Base-by-base conservation (phyloP, 2,888 invertebrate species). In the Ennomos fuscantarius region DNA sequence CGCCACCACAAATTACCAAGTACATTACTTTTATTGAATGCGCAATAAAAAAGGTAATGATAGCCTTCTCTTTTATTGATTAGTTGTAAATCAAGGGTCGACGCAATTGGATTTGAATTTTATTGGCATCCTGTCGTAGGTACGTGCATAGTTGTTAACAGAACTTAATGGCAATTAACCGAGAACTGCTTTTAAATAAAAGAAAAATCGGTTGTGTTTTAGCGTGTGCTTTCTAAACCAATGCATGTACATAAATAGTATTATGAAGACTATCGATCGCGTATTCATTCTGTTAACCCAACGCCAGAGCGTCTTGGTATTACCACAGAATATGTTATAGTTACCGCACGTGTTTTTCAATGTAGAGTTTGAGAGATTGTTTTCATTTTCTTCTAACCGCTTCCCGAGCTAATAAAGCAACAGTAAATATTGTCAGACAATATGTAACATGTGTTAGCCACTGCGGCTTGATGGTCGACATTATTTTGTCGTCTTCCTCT, bases 351-450 rank as follows among this genome's bases (percentile, higher is more conserved):
- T 57, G 51, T 35, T 37, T 55, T 52, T 68, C 69, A 80, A 82
- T 82, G 78, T 78, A 76, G 76, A 78, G 73, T 72, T 79, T 68
- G 24, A n/a, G n/a, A 70, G 69, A 78, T 80, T 81, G 82, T 81
- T 87, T 82, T 81, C 72, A 86, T 82, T 84, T 84, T 82, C 79
- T 82, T 74, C 74, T 76, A 76, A 79, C 73, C 80, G 78, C 76
- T 78, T 78, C 79, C 74, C 78, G 73, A 78, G 79, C 81, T 87
- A 88, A 88, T 88, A 88, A 89, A 88, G 84, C 83, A 81, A 82
- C 85, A 80, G 82, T 89, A 85, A 87, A 90, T 89, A 87, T 88
- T 90, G 89, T 90, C 85, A 81, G 81, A 89, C 90, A 89, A 88
- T 90, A 84, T 87, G 87, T 82, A 86, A 91, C 91, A 91, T 77